Base-by-base conservation (phyloP, 2,797 vertebrate genomes). In the Leptoclinus maculatus region DNA sequence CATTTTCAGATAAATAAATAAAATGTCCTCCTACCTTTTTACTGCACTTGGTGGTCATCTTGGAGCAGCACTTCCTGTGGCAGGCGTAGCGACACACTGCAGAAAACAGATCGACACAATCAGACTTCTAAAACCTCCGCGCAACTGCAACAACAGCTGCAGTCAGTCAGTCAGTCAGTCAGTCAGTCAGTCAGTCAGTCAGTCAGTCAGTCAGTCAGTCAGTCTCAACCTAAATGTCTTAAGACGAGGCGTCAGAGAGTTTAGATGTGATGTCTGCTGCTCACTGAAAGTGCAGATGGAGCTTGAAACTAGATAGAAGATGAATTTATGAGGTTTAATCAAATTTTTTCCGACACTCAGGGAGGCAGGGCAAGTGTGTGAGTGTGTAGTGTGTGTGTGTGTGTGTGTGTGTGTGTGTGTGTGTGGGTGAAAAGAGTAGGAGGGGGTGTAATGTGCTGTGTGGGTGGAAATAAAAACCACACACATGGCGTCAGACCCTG, bases 31-130 rank as follows among this genome's bases (percentile, higher is more conserved):
- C 38, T 95, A 99, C 97, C 97, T 99, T 99, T 90, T 98, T 99
- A 79, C 96, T 97, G 90, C 97, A 99, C 89, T 96, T 97, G 66
- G 95, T 96, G 0, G 95, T 97, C 87, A 96, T 98, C 94, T 94
- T 97, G 88, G 96, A 95, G 90, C 97, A 99, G 93, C 98, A 99
- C 89, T 97, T 99, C 93, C 96, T 97, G 91, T 99, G 98, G 90
- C 98, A 99, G 86, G 98, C 97, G 76, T 97, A 98, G 87, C 97
- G 97, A 92, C 98, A 99, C 73, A 98, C 98, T 99, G 94, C 83
- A 94, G 67, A 80, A 1, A 49, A 74, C 34, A 85, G 9, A 78
- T 64, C 25, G 49, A 54, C 71, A 71, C 81, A 67, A 47, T 89
- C 71, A 87, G 73, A 82, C 53, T 29, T 9, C 34, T 19, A 3